phyloP scores from a whole-genome alignment of 2,888 invertebrate species.

The Galerucella calmariensis region DNA sequence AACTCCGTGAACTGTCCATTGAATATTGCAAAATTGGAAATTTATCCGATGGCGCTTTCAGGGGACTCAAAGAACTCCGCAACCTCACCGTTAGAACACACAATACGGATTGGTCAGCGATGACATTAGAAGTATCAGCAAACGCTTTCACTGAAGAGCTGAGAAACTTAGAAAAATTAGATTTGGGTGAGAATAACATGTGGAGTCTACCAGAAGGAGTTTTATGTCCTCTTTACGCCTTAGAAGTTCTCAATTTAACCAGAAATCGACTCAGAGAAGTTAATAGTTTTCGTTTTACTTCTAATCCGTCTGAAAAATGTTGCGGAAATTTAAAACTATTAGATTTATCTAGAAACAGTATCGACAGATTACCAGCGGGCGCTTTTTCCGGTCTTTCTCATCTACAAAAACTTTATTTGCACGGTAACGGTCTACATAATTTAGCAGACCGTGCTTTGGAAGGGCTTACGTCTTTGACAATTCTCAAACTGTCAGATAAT shows the following conservation, averaged over 20 bases:
- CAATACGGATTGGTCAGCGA: conserved; percentile 86
- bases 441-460: conserved; percentile 83
- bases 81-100: conserved; percentile 85
- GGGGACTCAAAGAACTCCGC: conserved; percentile 79
- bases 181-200: conserved; percentile 84
- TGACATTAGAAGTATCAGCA: conserved; percentile 80
- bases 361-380: conserved; percentile 78
- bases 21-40: conserved; percentile 87
- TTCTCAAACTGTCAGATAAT: conserved; percentile 84
- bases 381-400: conserved; percentile 77
- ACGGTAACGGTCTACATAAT: conserved; percentile 80
- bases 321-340: conserved; percentile 76
- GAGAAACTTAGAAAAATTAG: conserved; percentile 77
- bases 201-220: conserved; percentile 81
- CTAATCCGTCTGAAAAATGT: conserved; percentile 74
- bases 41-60: conserved; percentile 84
- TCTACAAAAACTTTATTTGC: conserved; percentile 79
- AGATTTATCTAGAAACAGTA: conserved; percentile 82
- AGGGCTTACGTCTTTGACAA: conserved; percentile 77
- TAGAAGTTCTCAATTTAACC: conserved; percentile 82
- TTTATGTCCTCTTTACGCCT: conserved; percentile 78
- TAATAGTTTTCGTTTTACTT: conserved; percentile 74
- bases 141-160: conserved; percentile 81
- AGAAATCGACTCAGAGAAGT: conserved; percentile 82
- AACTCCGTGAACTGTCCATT: conserved; percentile 80